Conservation (phyloP, 1,140 invertebrate genomes). For the Aphelenchoides avenae region DNA sequence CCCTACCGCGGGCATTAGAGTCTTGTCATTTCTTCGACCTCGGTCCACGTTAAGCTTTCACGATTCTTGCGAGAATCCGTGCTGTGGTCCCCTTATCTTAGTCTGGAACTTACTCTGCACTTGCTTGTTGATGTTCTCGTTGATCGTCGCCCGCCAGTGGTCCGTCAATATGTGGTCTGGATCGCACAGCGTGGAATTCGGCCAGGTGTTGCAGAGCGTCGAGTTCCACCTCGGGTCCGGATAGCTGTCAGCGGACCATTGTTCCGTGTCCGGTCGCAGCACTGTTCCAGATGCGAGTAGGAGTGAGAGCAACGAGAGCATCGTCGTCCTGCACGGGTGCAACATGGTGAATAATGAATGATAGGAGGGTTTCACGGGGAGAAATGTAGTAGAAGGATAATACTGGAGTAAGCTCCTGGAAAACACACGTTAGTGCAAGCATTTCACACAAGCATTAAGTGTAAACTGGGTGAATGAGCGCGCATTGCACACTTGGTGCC, state of each 20-base stretch:
- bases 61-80: too few species aligned
- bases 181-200: slow-evolving; percentile 50
- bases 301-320: slow-evolving; percentile 48
- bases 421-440: not conserved
- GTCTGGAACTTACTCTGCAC: slow-evolving; percentile 46
- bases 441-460: too few species aligned
- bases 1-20: too few species aligned
- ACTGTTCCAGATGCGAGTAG: slow-evolving; percentile 50
- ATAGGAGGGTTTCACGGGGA: not conserved
- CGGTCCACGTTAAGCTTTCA: too few species aligned
- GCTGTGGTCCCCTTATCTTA: too few species aligned
- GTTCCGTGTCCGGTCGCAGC: slow-evolving; percentile 44
- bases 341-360: not conserved
- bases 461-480: too few species aligned
- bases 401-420: not conserved
- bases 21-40: too few species aligned
- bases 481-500: too few species aligned
- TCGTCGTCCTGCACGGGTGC: slow-evolving; percentile 7
- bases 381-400: not conserved
- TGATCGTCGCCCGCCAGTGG: slow-evolving; percentile 46
- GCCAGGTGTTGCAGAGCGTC: slow-evolving; percentile 44
- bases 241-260: slow-evolving; percentile 46
- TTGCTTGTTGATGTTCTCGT: slow-evolving; percentile 41
- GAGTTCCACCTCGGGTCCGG: slow-evolving; percentile 41
- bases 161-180: slow-evolving; percentile 54